Evolutionary conservation across 2,113 vertebrate species (phyloP).

Genomic region (Camelus dromedarius): DNA sequence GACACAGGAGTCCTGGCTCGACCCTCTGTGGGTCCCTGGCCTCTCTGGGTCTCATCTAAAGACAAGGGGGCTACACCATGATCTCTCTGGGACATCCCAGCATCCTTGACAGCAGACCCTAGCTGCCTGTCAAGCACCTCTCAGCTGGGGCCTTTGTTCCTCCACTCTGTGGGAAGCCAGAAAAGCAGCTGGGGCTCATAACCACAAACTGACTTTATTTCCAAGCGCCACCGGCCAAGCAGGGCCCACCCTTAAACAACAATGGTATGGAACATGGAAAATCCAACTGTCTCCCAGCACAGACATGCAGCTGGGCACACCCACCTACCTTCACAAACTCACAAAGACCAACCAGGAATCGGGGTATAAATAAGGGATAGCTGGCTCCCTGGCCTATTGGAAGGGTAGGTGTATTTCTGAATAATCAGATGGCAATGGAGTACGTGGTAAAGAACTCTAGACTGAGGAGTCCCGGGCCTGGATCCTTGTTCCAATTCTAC

Average conservation of each 20-base stretch:
- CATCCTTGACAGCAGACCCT: background rate
- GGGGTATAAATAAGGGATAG: background rate
- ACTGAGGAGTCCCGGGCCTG: background rate
- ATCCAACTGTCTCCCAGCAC: background rate
- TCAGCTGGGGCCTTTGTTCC: background rate
- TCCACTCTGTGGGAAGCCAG: background rate
- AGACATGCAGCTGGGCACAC: background rate
- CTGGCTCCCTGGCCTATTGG: background rate
- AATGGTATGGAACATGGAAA: conserved; percentile 35
- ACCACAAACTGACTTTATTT: background rate
- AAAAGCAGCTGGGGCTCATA: conserved; percentile 19
- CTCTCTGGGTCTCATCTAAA: background rate
- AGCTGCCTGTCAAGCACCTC: background rate
- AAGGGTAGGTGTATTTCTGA: conserved; percentile 19
- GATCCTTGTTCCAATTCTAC: background rate
- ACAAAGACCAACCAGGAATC: background rate
- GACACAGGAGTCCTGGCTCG: background rate
- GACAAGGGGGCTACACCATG: background rate
- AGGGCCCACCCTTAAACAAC: conserved; percentile 45
- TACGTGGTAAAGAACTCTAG: background rate
- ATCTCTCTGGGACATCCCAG: conserved; percentile 25
- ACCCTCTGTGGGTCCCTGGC: background rate
- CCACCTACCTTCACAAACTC: conserved; percentile 9
- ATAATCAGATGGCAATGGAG: background rate
- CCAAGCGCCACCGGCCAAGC: background rate